These are phyloP conservation scores for Epicauta chinensis DNA, from an alignment of 1,140 invertebrate species.

Conservation along the genomic window DNA sequence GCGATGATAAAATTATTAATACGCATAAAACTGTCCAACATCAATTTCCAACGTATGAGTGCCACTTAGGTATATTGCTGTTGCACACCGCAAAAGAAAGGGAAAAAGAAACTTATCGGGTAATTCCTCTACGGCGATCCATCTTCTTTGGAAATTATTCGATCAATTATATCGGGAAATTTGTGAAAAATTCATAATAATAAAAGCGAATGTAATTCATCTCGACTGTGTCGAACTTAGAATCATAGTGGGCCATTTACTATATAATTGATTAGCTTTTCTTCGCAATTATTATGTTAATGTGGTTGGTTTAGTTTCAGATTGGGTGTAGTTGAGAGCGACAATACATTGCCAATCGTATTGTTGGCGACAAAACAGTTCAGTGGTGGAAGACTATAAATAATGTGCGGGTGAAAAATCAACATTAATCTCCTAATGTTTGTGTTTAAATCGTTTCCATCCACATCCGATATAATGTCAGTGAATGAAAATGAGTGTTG, in stretches of 20 bases:
- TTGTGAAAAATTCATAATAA: too few relatives aligned
- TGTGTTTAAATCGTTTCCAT: constrained; percentile 4
- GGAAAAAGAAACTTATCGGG: too few relatives aligned
- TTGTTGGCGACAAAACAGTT: too few relatives aligned
- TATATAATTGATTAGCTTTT: constrained; percentile 8
- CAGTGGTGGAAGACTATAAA: constrained; percentile 1
- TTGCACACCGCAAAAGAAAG: too few relatives aligned
- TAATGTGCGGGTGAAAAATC: constrained; percentile 2
- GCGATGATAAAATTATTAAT: too few relatives aligned
- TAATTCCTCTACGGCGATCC: not conserved
- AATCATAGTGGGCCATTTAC: too few relatives aligned
- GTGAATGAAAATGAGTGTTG: constrained; percentile 10
- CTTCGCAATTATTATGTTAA: constrained; percentile 12
- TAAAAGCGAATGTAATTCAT: too few relatives aligned
- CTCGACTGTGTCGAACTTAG: too few relatives aligned
- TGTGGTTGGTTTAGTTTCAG: constrained; percentile 9
- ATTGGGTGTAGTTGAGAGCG: constrained; percentile 1
- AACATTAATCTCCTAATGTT: constrained; percentile 1
- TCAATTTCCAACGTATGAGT: too few relatives aligned
- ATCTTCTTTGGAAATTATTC: constrained; percentile 6
- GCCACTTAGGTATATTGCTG: too few relatives aligned
- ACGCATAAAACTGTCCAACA: too few relatives aligned
- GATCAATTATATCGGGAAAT: constrained; percentile 2
- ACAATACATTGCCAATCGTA: too few relatives aligned
- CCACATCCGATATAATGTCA: constrained; percentile 8